Conservation (phyloP, 2,113 vertebrate species). For the Cygnus atratus region DNA sequence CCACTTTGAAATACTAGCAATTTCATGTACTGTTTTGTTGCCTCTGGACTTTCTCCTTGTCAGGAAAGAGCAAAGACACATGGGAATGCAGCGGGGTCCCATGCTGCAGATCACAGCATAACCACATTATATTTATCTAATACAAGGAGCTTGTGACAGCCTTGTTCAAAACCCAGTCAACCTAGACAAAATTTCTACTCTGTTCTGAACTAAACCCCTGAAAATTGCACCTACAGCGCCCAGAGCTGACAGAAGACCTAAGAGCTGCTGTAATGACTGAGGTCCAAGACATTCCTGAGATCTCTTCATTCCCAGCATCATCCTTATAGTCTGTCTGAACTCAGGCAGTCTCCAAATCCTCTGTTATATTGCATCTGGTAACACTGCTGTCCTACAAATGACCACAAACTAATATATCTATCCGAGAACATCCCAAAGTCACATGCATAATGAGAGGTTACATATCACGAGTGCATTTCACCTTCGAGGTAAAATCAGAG, state of each 20-base stretch:
- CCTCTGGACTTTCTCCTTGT: background rate
- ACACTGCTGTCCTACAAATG: background rate
- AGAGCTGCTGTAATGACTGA: background rate
- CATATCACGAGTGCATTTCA: background rate
- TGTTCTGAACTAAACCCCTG: background rate
- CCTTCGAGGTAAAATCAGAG: background rate
- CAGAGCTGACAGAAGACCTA: background rate
- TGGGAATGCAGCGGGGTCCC: background rate
- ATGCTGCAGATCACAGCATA: background rate
- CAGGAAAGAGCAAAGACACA: background rate
- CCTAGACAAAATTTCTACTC: background rate
- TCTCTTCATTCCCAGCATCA: background rate
- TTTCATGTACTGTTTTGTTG: background rate
- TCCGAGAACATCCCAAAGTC: background rate
- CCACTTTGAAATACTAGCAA: background rate
- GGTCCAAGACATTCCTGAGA: background rate
- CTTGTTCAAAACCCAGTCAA: background rate
- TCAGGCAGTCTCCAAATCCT: background rate
- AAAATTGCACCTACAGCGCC: background rate
- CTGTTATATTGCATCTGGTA: background rate
- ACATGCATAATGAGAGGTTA: background rate
- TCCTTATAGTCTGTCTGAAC: background rate
- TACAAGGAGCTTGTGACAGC: background rate
- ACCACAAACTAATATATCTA: background rate
- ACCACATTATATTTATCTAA: background rate